phyloP scores from a whole-genome alignment of 2,113 vertebrate species.

The Scomber colias region DNA sequence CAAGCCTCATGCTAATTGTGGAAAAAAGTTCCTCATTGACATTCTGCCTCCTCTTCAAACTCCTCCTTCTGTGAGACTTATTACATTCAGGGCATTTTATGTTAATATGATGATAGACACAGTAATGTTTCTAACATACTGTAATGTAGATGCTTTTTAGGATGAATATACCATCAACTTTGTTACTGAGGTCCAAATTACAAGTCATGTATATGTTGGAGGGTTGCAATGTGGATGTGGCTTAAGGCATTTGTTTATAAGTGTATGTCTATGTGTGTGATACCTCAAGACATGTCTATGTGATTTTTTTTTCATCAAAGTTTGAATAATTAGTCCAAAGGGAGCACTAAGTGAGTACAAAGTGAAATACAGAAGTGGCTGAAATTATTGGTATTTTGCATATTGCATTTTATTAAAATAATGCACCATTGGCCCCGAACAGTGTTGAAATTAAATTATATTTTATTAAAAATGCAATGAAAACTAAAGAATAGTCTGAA shows the following conservation, averaged over 20 bases:
- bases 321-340: slow-evolving; percentile 16
- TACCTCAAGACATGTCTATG: no score
- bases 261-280: neutral
- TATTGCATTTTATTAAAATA: no score
- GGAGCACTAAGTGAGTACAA: neutral
- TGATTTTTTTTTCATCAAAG: neutral
- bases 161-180: neutral
- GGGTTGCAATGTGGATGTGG: neutral
- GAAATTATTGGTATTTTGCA: no score
- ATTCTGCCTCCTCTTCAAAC: no score
- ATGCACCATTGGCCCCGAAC: no score
- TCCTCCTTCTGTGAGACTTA: no score
- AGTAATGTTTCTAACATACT: neutral
- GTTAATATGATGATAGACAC: neutral
- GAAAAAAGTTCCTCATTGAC: no score
- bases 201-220: neutral
- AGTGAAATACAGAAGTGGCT: neutral
- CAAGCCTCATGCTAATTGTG: no score
- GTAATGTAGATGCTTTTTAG: neutral
- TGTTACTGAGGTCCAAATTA: neutral
- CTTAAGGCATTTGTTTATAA: neutral
- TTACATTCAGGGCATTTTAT: no score
- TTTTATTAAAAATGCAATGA: no score
- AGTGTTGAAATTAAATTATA: no score
- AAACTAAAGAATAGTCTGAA: no score